Evolutionary conservation across 2,113 vertebrate genomes (phyloP), one percentile per base, ranked within the genome.

Genomic region (Leptodactylus fuscus): DNA sequence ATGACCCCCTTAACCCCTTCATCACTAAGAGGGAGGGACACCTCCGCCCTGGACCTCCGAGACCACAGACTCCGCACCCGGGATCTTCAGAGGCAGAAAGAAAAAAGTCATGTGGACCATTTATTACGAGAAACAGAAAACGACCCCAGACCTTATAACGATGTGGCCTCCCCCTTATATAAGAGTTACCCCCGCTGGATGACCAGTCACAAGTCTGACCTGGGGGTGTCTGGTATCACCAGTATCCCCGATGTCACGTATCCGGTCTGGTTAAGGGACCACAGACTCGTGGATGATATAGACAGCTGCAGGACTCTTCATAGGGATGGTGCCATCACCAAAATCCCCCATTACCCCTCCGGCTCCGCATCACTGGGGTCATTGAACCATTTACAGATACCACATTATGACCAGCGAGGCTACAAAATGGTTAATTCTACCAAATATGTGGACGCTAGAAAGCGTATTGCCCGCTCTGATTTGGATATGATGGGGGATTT

Each of bases 171-270:
- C 73, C 27, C 84, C 24, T 34, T 87, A 80, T 83, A 77, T 77
- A 90, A 90, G 69, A 91, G 92, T 81, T 94, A 95, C 81, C 95
- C 95, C 5, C 90, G 94, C 71, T 96, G 95, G 95, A 89, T 95
- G 60, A 96, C 94, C 29, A 93, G 93, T 85, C 91, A 92, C 81
- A 95, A 93, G 85, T 92, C 93, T 0, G 93, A 95, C 5, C 89
- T 96, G 74, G 91, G 90, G 41, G 89, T 96, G 60, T 95, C 95
- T 0, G 95, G 92, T 2, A 87, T 96, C 87, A 93, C 91, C 12
- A 95, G 95, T 36, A 71, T 95, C 82, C 95, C 95, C 38, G 92
- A 93, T 46, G 87, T 90, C 41, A 92, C 88, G 36, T 95, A 95
- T 70, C 95, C 95, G 0, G 6, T 85, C 15, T 96, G 95, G 94